Percentiles rank a stretch among this genome's conserved stretches.
phyloP scores from a whole-genome alignment of 53 echinoderm and acorn worm genomes.

The Echinarachnius parma region DNA sequence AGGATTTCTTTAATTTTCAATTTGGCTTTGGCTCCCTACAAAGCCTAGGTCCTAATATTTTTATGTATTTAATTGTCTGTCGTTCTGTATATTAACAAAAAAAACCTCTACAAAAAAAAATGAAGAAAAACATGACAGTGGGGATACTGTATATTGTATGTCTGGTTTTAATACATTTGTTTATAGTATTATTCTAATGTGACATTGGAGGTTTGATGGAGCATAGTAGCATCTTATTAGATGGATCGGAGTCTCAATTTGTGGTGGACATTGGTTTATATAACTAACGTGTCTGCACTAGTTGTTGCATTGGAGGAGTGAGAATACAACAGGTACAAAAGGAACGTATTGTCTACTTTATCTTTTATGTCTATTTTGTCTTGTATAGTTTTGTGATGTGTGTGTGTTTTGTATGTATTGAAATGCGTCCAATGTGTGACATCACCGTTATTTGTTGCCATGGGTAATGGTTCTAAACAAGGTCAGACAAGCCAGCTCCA shows the following conservation, averaged over 20 bases:
- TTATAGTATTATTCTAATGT: constrained; percentile 48
- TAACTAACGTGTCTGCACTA: constrained; percentile 34
- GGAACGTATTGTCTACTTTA: background rate
- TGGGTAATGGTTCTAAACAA: no score
- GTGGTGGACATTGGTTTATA: no score
- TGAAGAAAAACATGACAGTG: constrained; percentile 12
- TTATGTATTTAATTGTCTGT: constrained; percentile 44
- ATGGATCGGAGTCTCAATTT: no score
- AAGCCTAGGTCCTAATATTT: background rate
- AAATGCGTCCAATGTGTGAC: no score
- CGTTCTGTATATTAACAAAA: constrained; percentile 40
- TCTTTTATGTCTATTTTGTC: background rate
- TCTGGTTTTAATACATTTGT: constrained; percentile 49
- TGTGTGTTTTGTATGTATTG: no score
- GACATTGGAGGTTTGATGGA: no score
- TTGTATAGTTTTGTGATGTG: no score
- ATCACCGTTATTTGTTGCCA: no score
- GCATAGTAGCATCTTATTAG: no score
- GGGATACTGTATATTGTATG: constrained; percentile 38
- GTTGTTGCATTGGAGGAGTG: constrained; percentile 24
- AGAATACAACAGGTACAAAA: constrained; percentile 45
- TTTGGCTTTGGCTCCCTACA: constrained; percentile 5
- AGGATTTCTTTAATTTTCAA: constrained; percentile 6
- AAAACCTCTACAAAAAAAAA: no score
- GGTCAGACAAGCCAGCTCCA: no score